These are phyloP conservation scores for Ia io DNA, from an alignment of 2,113 vertebrate species.

Conservation along the genomic window DNA sequence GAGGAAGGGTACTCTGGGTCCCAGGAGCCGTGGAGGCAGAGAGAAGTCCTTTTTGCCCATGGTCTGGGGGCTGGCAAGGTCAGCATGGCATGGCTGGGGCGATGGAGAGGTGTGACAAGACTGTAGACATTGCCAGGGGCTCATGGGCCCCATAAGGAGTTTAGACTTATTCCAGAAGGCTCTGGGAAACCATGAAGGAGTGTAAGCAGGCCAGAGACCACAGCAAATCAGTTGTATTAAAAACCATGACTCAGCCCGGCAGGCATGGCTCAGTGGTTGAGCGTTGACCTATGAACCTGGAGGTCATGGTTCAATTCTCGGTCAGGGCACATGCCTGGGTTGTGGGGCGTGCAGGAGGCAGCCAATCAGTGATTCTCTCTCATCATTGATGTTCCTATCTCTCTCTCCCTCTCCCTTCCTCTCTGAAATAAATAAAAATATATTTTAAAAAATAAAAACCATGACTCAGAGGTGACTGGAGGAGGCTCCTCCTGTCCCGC, in stretches of 20 bases:
- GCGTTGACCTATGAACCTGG: no score
- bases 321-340: no score
- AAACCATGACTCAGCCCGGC: background rate
- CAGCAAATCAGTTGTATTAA: background rate
- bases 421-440: no score
- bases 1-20: background rate
- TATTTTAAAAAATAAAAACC: background rate
- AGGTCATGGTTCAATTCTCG: no score
- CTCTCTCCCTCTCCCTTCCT: no score
- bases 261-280: no score
- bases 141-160: background rate
- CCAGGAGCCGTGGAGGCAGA: background rate
- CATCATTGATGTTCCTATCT: no score
- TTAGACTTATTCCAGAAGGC: background rate
- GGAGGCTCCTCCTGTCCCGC: rapidly evolving
- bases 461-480: background rate
- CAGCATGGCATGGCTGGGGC: rapidly evolving
- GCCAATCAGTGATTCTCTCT: no score
- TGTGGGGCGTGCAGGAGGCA: no score
- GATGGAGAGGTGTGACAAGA: background rate
- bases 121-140: no score
- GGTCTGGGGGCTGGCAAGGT: background rate
- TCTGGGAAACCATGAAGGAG: background rate
- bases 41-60: background rate
- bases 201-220: background rate